These are phyloP conservation scores for Diarsia rubi DNA, from an alignment of 2,888 invertebrate species.

Conservation along the genomic window DNA sequence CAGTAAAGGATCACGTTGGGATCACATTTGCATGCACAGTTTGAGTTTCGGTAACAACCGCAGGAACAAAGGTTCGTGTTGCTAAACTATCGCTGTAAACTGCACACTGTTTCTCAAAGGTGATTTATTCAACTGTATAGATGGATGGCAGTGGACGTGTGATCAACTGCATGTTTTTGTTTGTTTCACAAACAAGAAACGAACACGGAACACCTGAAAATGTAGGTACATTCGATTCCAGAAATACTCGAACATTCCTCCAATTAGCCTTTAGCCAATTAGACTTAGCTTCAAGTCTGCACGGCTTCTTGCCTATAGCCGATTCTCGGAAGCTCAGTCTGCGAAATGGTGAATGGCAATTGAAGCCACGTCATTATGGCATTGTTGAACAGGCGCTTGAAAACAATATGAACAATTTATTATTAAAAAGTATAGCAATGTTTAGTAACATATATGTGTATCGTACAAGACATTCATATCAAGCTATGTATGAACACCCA, in stretches of 20 bases:
- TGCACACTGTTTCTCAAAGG: constrained; percentile 24
- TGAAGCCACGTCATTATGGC: not conserved
- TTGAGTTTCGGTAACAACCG: constrained; percentile 14
- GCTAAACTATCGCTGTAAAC: constrained; percentile 24
- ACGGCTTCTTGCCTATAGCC: constrained; percentile 13
- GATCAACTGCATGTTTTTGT: constrained; percentile 46
- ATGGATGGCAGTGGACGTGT: constrained; percentile 25
- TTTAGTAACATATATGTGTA: not conserved
- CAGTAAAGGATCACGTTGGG: constrained; percentile 9
- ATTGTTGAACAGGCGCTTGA: not conserved
- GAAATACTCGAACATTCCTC: not conserved
- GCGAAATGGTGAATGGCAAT: not conserved
- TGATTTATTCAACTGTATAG: constrained; percentile 46
- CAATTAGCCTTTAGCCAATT: constrained; percentile 5
- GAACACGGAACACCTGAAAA: not conserved
- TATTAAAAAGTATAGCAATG: too few relatives aligned
- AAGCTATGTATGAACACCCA: not conserved
- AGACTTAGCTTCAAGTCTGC: not conserved
- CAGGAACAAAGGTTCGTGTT: constrained; percentile 9
- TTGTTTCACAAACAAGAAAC: constrained; percentile 32
- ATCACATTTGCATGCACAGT: constrained; percentile 22
- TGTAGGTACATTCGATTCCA: not conserved
- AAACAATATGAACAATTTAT: not conserved
- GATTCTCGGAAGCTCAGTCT: not conserved
- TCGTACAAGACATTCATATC: not conserved